Evolutionary conservation across 2,888 invertebrate species (phyloP).

Genomic region (Galeopsomyia nigrocyanea): DNA sequence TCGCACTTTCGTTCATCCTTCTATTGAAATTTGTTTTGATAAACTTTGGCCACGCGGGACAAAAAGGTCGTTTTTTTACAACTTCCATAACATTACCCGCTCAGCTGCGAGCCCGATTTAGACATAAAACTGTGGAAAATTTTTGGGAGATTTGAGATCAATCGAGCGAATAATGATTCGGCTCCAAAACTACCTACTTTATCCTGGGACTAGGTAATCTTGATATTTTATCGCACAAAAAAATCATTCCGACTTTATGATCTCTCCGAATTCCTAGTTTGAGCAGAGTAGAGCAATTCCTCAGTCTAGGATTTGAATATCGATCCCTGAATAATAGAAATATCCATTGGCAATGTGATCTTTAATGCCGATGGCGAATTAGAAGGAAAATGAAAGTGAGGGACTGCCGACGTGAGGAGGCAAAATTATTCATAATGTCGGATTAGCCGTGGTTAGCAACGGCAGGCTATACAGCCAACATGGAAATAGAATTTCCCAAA

Average conservation of each 20-base stretch:
- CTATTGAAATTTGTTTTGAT: background rate
- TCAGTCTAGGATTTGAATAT: no score
- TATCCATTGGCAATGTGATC: no score
- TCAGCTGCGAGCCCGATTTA: background rate
- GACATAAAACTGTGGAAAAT: constrained; percentile 41
- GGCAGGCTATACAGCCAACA: constrained; percentile 50
- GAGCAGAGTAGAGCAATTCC: no score
- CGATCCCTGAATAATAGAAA: no score
- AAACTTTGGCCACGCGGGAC: background rate
- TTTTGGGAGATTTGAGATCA: constrained; percentile 52
- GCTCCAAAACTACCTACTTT: constrained; percentile 27
- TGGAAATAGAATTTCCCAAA: constrained; percentile 29
- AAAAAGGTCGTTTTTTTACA: constrained; percentile 16
- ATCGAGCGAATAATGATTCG: constrained; percentile 55
- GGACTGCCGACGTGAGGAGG: constrained; percentile 37
- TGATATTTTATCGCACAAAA: no score
- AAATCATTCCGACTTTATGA: no score
- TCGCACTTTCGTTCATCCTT: no score
- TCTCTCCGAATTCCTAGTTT: no score
- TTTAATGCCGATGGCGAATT: no score
- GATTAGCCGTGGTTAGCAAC: constrained; percentile 64
- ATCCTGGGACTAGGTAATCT: no score
- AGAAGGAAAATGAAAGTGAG: background rate
- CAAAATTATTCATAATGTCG: constrained; percentile 67
- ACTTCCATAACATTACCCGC: constrained; percentile 29